phyloP scores from a whole-genome alignment of 2,888 invertebrate species.

The Leptopilina syphax region DNA sequence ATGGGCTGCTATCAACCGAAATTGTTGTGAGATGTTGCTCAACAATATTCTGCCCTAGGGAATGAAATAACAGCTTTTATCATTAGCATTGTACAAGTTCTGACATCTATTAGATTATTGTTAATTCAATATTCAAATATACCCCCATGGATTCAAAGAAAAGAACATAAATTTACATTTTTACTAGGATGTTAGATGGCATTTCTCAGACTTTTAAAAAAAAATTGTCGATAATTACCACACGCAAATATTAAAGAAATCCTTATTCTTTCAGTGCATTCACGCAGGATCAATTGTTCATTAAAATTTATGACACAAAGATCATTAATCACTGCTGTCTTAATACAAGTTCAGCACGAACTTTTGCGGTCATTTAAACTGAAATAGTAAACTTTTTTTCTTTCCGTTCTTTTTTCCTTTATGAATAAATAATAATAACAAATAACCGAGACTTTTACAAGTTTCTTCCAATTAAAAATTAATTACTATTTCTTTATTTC shows the following conservation, averaged over 20 bases:
- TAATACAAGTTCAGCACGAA: constrained; percentile 4
- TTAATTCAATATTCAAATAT: too few species aligned
- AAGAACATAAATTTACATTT: too few species aligned
- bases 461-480: too few species aligned
- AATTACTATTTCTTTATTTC: too few species aligned
- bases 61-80: too few species aligned
- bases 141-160: too few species aligned
- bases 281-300: constrained; percentile 24
- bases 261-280: background rate
- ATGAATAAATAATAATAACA: background rate
- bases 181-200: too few species aligned
- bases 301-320: constrained; percentile 22
- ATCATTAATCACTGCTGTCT: constrained; percentile 26
- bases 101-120: too few species aligned
- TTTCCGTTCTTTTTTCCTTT: background rate
- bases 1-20: too few species aligned
- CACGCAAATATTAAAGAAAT: background rate
- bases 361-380: constrained; percentile 18
- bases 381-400: constrained; percentile 22
- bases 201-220: background rate
- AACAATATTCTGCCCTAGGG: too few species aligned
- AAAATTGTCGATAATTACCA: background rate
- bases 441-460: background rate
- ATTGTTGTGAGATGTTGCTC: too few species aligned
- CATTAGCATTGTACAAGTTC: too few species aligned